Conservation (phyloP, 2,113 vertebrate genomes). For the Sturnus vulgaris region DNA sequence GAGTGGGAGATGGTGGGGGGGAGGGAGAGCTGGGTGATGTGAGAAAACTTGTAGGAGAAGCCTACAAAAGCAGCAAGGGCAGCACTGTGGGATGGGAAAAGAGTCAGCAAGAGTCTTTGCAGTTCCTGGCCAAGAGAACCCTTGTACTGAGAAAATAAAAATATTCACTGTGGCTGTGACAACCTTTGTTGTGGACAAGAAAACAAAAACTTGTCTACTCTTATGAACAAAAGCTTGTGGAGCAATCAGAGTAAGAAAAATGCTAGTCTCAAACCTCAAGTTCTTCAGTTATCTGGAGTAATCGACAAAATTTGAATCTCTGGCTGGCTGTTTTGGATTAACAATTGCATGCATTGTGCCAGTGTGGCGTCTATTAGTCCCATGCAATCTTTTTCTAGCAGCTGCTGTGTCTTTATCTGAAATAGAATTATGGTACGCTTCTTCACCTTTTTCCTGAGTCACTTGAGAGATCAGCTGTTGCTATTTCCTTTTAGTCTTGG, state of each 20-base stretch:
- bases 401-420: neutral
- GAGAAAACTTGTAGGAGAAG: neutral
- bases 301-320: neutral
- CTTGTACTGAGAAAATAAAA: neutral
- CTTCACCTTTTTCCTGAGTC: neutral
- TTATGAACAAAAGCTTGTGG: neutral
- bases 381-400: neutral
- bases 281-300: neutral
- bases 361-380: neutral
- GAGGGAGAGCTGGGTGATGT: neutral
- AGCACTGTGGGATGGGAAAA: neutral
- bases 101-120: neutral
- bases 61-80: neutral
- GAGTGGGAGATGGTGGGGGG: neutral
- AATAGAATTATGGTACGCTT: neutral
- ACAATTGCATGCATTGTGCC: neutral
- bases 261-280: neutral
- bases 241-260: neutral
- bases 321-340: neutral
- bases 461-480: neutral
- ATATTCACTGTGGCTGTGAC: neutral
- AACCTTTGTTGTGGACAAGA: neutral
- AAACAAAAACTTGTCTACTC: neutral
- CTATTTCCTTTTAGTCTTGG: neutral
- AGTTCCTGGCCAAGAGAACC: neutral